These are phyloP conservation scores for Leptosomus discolor DNA, from an alignment of 2,113 vertebrate species.

Conservation along the genomic window DNA sequence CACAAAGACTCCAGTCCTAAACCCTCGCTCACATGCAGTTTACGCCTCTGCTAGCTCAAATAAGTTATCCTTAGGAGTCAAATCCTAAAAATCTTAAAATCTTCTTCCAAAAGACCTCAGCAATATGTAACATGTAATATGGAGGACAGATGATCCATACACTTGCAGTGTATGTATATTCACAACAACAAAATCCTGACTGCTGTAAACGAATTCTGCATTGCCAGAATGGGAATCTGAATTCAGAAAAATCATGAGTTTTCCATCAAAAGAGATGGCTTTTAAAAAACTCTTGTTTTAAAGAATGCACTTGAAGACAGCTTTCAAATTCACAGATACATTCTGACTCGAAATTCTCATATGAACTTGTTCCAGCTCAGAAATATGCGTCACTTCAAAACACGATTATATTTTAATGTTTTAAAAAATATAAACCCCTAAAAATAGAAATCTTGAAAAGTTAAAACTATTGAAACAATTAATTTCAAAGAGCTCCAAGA, in stretches of 20 bases:
- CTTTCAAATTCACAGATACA: neutral
- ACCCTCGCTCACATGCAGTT: neutral
- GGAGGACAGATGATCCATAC: neutral
- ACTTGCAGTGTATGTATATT: neutral
- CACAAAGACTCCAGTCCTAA: accelerated
- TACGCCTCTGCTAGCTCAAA: neutral
- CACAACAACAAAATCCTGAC: neutral
- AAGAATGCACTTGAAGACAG: neutral
- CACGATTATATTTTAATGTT: neutral
- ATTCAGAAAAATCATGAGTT: neutral
- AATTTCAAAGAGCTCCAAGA: neutral
- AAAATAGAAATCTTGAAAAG: neutral
- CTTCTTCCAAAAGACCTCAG: neutral
- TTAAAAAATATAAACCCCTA: neutral
- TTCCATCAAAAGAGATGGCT: neutral
- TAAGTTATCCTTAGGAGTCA: neutral
- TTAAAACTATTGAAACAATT: neutral
- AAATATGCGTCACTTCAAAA: neutral
- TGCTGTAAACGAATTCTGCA: neutral
- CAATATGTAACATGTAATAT: neutral
- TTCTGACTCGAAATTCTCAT: neutral
- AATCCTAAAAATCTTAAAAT: neutral
- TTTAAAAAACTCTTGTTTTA: neutral
- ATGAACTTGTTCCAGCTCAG: neutral
- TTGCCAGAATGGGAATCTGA: neutral